Evolutionary conservation across 35 echinoderm and acorn worm genomes (phyloP), one percentile per base, ranked within the genome.

Genomic region (Amphiura filiformis): DNA sequence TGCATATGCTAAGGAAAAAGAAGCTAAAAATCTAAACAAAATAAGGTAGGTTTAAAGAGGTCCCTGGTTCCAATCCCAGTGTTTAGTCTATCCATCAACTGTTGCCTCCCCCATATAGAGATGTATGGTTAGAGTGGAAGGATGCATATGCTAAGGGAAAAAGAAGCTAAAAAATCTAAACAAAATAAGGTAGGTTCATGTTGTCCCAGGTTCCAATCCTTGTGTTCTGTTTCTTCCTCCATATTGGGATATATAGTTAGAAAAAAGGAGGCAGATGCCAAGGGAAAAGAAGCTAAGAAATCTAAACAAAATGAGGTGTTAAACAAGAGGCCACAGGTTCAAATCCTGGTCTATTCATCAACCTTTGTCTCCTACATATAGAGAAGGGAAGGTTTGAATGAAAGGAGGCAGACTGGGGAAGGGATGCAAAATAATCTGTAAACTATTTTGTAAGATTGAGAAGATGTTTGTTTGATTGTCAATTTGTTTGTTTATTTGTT

Each of bases 111-210:
- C 95, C 95, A 0, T 97, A 97, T 56, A 81, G 91, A 35, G 88
- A 87, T 81, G 91, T 97, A 31, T 97, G 95, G 95, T 31, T 97
- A 26, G 91, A 97, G 80, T 97, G 95, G 95, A 88, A 61, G 70
- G 87, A 93, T 79, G 95, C 91, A 37, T 91, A 97, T 30, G 85
- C 38, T 26, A 88, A 93, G n/a, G 57, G 84, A 87, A 1, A 97
- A 97, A 81, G 91, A 97, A 64, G 91, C 84, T 14, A 90, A 57
- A 47, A 97, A 93, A 79, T 80, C 65, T 39, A 84, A 93, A 85
- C 84, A 97, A 80, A 97, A 97, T 84, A 97, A 97, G 88, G 95
- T 97, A 75, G 87, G 39, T 13, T 32, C n/a, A 1, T 7, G 4
- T 42, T 38, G 1, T 15, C 14, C 36, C 36, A 0, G 36, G 14